A percentile compares a stretch with the other conserved stretches of the same genome.
Evolutionary conservation across 2,797 vertebrate species (phyloP).

Genomic region (Mallotus villosus): DNA sequence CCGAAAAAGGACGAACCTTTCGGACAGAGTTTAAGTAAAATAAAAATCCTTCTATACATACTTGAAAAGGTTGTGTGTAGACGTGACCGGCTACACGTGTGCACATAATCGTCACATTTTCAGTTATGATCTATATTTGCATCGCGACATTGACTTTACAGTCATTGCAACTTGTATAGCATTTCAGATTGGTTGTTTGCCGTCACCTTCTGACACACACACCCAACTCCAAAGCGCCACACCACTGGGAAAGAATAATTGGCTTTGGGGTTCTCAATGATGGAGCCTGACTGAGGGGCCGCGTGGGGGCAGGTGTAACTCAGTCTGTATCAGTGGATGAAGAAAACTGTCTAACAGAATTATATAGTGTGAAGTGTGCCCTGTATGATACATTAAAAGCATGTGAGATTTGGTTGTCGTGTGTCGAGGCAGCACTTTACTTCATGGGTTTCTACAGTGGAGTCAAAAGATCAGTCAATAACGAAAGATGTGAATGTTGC

Average conservation of each 20-base stretch:
- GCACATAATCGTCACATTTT: not conserved
- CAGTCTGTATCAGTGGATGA: constrained; percentile 3
- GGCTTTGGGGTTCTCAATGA: constrained; percentile 30
- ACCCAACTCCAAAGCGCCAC: constrained; percentile 11
- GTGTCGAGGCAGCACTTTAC: not conserved
- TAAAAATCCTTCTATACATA: constrained; percentile 40
- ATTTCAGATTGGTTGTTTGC: not conserved
- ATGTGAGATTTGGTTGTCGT: constrained; percentile 9
- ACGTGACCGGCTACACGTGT: constrained; percentile 17
- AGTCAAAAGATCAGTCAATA: not conserved
- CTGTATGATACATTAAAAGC: constrained; percentile 11
- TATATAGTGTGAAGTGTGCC: constrained; percentile 23
- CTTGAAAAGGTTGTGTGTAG: constrained; percentile 56
- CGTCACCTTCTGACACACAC: not conserved
- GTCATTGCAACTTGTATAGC: constrained; percentile 8
- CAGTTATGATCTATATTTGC: constrained; percentile 18
- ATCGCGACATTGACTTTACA: constrained; percentile 19
- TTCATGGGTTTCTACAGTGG: not conserved
- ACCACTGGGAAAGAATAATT: constrained; percentile 9
- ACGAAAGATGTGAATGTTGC: not conserved
- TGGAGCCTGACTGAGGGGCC: constrained; percentile 12
- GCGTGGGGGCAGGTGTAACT: constrained; percentile 17
- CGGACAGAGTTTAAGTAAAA: constrained; percentile 1
- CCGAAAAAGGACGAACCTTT: constrained; percentile 23
- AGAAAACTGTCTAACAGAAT: not conserved